Base-by-base conservation (phyloP, 2,888 invertebrate species). In the Brenthis ino region DNA sequence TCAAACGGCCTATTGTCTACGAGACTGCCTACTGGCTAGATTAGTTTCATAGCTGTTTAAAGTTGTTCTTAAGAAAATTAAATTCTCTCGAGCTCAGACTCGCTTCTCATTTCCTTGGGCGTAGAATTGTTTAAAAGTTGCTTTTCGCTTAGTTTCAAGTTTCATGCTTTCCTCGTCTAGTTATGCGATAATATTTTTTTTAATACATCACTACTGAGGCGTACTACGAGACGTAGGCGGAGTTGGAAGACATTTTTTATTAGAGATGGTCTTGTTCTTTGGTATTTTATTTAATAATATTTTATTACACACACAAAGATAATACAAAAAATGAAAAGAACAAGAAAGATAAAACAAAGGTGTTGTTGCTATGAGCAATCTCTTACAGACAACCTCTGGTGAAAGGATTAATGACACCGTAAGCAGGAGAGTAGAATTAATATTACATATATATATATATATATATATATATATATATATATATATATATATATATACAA, bases 31-130 rank as follows among this genome's bases (percentile, higher is more conserved):
- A 61, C 60, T 50, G 55, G 47, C 56, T 56, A 82, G 85, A 87
- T 87, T 85, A 88, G 84, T 88, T 88, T 82, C 80, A 83, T 81
- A 83, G 83, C 86, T 82, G 80, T 86, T 82, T 80, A 76, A 86
- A 88, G 78, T 88, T 86, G 79, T 79, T 82, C 80, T 71, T 69
- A 74, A 76, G 79, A 79, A 83, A 87, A 87, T 87, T 87, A 84
- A 85, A 75, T 88, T 87, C 86, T 80, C 77, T 28, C 11, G 37
- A 76, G 77, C 77, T 57, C 71, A 72, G 76, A 77, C 76, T 77
- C 70, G 70, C 53, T 69, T 73, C 73, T 75, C 74, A 72, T 78
- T 77, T 76, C 76, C 75, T 68, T 66, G 56, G 66, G 65, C 65
- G 67, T 28, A 33, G 70, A 74, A 73, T 70, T 64, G 72, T 70